Conservation (phyloP, 2,797 vertebrate species). For the Rhinogobio ventralis region DNA sequence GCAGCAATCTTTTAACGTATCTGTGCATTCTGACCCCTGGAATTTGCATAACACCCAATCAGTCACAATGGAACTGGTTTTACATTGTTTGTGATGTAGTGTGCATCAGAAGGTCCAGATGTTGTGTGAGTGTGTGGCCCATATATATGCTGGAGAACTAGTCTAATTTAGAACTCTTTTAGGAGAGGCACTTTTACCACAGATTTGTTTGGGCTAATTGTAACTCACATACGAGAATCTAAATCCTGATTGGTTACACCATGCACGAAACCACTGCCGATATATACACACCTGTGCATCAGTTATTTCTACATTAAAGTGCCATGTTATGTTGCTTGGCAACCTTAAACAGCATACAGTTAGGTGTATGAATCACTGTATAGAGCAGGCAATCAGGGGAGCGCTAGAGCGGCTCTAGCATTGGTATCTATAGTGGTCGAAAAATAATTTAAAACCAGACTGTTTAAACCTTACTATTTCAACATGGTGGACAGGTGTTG, state of each 20-base stretch:
- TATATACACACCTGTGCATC: not conserved
- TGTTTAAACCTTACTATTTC: no score
- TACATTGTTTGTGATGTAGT: not conserved
- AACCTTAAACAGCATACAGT: not conserved
- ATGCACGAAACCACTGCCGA: not conserved
- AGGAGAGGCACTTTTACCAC: slow-evolving; percentile 18
- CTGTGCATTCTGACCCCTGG: not conserved
- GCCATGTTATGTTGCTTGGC: not conserved
- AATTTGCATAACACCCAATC: not conserved
- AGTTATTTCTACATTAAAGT: not conserved
- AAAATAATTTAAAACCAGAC: no score
- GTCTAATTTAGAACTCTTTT: not conserved
- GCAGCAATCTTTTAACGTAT: not conserved
- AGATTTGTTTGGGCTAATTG: slow-evolving; percentile 21
- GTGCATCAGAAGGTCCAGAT: not conserved
- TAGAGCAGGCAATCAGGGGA: no score
- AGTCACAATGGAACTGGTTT: not conserved
- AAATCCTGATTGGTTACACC: not conserved
- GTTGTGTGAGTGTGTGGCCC: not conserved
- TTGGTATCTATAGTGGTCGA: no score
- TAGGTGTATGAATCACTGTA: not conserved
- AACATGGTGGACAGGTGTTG: no score
- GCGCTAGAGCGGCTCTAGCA: no score
- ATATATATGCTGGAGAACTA: not conserved
- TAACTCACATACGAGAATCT: not conserved